phyloP scores from a whole-genome alignment of 2,797 vertebrate genomes.

The Manis pentadactyla region DNA sequence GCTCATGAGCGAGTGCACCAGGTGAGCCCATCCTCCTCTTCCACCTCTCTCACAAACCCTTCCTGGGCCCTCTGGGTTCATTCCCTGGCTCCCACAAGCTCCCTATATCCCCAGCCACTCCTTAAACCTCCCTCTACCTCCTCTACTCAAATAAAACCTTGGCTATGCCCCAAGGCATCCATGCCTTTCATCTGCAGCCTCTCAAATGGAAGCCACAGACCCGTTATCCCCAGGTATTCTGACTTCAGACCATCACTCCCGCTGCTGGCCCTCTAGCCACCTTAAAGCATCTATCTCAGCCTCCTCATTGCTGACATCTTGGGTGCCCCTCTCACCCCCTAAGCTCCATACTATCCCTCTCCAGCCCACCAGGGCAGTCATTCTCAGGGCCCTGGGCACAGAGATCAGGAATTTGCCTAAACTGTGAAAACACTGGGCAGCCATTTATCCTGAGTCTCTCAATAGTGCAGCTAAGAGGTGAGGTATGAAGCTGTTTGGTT shows the following conservation, averaged over 20 bases:
- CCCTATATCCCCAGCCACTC: neutral
- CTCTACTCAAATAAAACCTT: neutral
- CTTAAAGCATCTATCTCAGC: neutral
- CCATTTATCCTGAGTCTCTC: neutral
- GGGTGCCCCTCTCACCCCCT: neutral
- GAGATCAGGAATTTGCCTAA: neutral
- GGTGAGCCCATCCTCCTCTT: neutral
- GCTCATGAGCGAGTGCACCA: neutral
- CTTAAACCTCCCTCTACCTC: neutral
- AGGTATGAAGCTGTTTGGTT: too few species aligned
- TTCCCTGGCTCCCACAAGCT: neutral
- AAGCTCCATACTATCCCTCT: neutral
- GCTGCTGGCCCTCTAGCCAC: neutral
- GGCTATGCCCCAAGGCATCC: neutral
- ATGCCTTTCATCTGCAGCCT: neutral
- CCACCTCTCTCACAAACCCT: fast-evolving
- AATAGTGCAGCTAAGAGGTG: neutral
- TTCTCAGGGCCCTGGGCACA: neutral
- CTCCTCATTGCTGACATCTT: neutral
- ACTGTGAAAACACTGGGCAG: neutral
- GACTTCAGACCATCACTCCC: neutral
- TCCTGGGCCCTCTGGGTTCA: fast-evolving
- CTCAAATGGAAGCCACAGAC: neutral
- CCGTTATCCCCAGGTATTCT: neutral
- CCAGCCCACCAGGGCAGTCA: neutral